Base-by-base conservation (phyloP, 2,888 invertebrate genomes). In the Eupeodes latifasciatus region DNA sequence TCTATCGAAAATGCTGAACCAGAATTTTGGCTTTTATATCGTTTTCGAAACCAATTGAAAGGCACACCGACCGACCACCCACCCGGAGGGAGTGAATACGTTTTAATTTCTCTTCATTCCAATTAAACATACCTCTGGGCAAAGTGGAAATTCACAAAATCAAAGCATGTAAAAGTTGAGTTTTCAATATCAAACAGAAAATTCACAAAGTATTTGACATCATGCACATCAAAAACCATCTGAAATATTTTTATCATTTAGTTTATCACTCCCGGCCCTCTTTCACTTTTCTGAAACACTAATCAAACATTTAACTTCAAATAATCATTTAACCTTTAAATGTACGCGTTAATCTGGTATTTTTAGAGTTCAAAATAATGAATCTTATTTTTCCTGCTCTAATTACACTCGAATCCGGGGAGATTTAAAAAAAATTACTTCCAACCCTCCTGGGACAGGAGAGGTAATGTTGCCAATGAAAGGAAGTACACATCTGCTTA, bases 401-500 rank as follows among this genome's bases (percentile, higher is more conserved):
- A 59, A 59, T 59, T 59, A 59, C 9, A 34, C 34, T n/a, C 9
- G 7, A 36, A 59, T 59, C 59, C 59, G 0, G 7, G 36, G 59
- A 59, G 59, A 59, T 59, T 59, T 11, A 36, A 59, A 59, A 59
- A 59, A 59, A 34, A 59, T 59, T 36, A 36, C n/a, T 36, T 36
- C 14, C 59, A 59, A 36, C 59, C 59, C 59, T 9, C 59, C 14
- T 7, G 9, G 40, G 40, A 4, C 9, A 14, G 59, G n/a, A 36
- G 36, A 1, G 9, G 59, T 2, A 7, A 14, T 36, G 34, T 12
- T 3, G 16, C 36, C 36, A 62, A 62, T n/a, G 36, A 61, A 61
- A 40, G 36, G 36, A n/a, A 61, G n/a, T 61, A 49, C 69, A 80
- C 71, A 85, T 76, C 69, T 66, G 69, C 16, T 69, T 40, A 40